phyloP scores from a whole-genome alignment of 2,888 invertebrate species.

The Autographa pulchrina region DNA sequence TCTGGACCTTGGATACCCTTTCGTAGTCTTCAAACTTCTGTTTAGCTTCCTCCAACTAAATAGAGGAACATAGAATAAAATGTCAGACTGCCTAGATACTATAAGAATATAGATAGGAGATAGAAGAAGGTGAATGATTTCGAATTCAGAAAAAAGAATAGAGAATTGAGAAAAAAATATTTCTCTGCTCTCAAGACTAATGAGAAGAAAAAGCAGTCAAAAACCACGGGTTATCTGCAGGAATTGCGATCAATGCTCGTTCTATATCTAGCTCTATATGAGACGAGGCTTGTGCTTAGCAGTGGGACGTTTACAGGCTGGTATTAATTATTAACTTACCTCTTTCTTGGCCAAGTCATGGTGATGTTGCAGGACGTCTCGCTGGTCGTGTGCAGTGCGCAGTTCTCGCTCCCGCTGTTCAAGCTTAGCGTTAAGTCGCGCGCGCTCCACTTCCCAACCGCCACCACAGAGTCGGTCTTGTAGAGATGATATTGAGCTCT shows the following conservation, averaged over 20 bases:
- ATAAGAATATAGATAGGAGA: too few species aligned
- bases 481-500: constrained; percentile 82
- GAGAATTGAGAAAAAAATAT: too few species aligned
- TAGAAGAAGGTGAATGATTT: too few species aligned
- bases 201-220: too few species aligned
- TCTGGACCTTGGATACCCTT: constrained; percentile 94
- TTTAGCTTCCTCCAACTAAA: constrained; percentile 93
- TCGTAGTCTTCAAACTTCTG: constrained; percentile 96
- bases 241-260: too few species aligned
- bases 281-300: too few species aligned
- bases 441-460: constrained; percentile 91
- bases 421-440: constrained; percentile 91
- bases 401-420: constrained; percentile 94
- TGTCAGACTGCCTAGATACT: neutral
- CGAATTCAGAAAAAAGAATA: too few species aligned
- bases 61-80: neutral
- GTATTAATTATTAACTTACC: constrained; percentile 58
- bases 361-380: constrained; percentile 93
- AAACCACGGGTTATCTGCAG: too few species aligned
- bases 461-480: constrained; percentile 88
- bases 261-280: too few species aligned
- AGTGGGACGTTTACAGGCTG: too few species aligned
- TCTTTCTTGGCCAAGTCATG: constrained; percentile 91
- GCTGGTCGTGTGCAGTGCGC: constrained; percentile 92
- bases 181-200: too few species aligned